phyloP scores from a whole-genome alignment of 2,797 vertebrate species.

The Urosaurus nigricauda region DNA sequence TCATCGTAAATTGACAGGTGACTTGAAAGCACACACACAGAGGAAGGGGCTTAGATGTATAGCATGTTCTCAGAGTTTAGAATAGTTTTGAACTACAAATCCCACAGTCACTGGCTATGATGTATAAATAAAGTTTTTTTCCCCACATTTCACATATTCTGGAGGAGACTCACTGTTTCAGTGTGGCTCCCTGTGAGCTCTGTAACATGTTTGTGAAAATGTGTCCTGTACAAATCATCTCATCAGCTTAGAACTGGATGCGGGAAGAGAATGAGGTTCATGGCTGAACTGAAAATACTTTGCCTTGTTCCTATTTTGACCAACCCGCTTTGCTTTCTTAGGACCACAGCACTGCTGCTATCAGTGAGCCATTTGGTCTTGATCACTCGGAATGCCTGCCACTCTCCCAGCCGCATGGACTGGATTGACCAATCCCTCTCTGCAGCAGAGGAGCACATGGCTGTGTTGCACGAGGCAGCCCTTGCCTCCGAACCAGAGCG shows the following conservation, averaged over 20 bases:
- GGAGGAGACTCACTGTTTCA: background rate
- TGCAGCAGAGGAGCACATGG: constrained; percentile 93
- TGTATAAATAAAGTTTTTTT: too few relatives aligned
- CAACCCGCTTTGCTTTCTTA: constrained; percentile 61
- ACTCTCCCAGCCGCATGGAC: constrained; percentile 90
- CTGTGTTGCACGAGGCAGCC: constrained; percentile 91
- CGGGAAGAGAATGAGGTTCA: too few relatives aligned
- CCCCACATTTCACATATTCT: background rate
- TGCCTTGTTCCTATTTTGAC: background rate
- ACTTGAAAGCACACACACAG: too few relatives aligned
- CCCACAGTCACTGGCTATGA: too few relatives aligned
- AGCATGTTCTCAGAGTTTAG: too few relatives aligned
- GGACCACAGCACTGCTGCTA: constrained; percentile 91
- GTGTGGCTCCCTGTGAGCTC: too few relatives aligned
- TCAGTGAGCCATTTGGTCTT: constrained; percentile 96
- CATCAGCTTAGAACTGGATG: background rate
- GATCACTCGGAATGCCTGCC: constrained; percentile 95
- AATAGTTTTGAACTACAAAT: too few relatives aligned
- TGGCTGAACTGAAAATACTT: background rate
- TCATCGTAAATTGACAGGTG: too few relatives aligned
- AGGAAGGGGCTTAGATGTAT: too few relatives aligned
- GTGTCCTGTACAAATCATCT: background rate
- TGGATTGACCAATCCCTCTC: constrained; percentile 96
- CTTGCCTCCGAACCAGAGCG: constrained; percentile 90
- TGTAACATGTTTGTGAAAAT: background rate